phyloP scores from a whole-genome alignment of 1,140 invertebrate species.

The Glomeris maerens region DNA sequence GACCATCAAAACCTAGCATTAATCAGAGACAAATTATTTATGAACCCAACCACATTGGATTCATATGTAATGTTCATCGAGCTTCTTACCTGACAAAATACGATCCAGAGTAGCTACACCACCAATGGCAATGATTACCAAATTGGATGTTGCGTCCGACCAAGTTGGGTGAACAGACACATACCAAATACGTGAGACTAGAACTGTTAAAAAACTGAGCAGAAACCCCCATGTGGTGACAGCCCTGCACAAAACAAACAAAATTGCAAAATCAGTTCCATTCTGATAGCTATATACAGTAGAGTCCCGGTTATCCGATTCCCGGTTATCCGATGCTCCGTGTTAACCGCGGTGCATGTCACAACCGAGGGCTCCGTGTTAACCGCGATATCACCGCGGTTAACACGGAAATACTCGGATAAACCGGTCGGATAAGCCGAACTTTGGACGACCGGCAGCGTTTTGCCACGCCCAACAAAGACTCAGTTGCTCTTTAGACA shows the following conservation, averaged over 20 bases:
- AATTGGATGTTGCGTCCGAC: conserved; percentile 25
- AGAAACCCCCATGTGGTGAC: conserved; percentile 26
- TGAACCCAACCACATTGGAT: not conserved
- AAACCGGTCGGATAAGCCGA: no score
- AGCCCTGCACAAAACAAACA: conserved; percentile 19
- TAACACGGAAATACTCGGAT: not conserved
- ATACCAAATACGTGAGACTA: conserved; percentile 27
- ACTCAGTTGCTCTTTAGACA: no score
- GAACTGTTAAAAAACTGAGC: conserved; percentile 25
- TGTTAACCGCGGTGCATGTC: no score
- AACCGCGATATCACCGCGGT: not conserved
- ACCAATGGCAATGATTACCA: conserved; percentile 24
- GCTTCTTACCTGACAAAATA: conserved; percentile 25
- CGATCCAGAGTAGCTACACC: conserved; percentile 24
- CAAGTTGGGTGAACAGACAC: conserved; percentile 28
- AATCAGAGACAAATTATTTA: not conserved
- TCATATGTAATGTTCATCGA: not conserved
- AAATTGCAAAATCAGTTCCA: no score
- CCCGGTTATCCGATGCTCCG: no score
- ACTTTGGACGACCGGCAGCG: no score
- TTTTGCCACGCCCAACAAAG: no score
- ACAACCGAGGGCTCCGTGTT: no score
- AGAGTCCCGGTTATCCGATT: no score
- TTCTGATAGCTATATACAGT: no score
- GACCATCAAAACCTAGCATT: not conserved